A percentile compares a stretch with the other conserved stretches of the same genome.
These are phyloP conservation scores for Mallotus villosus DNA, from an alignment of 2,797 vertebrate genomes.

Conservation along the genomic window DNA sequence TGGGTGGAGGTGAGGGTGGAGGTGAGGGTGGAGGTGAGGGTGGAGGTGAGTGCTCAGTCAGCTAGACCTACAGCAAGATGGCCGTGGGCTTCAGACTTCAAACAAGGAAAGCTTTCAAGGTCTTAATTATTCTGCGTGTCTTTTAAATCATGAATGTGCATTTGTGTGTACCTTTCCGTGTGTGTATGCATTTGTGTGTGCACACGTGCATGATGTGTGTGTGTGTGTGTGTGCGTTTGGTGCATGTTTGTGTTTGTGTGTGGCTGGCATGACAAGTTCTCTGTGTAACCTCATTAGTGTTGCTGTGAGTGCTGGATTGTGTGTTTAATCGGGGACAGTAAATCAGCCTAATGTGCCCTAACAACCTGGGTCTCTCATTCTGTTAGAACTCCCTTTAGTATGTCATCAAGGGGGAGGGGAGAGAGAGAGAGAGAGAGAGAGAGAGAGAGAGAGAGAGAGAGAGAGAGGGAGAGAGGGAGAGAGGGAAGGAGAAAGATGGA, in stretches of 20 bases:
- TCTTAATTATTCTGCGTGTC: neutral
- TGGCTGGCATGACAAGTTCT: neutral
- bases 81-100: neutral
- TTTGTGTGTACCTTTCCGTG: neutral
- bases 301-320: neutral
- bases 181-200: neutral
- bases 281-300: neutral
- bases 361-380: slow-evolving; percentile 11
- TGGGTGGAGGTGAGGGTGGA: neutral
- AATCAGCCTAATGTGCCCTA: slow-evolving; percentile 20
- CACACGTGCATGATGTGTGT: neutral
- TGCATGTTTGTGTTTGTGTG: neutral
- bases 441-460: neutral
- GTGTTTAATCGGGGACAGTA: slow-evolving; percentile 7
- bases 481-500: too few relatives aligned
- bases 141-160: neutral
- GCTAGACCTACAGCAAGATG: too few relatives aligned
- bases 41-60: too few relatives aligned
- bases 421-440: neutral
- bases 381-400: slow-evolving; percentile 3
- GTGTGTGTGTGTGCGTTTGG: neutral
- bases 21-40: neutral
- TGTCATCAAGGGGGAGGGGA: slow-evolving; percentile 4
- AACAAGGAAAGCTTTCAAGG: neutral
- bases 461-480: too few relatives aligned